Evolutionary conservation across 2,113 vertebrate genomes (phyloP), one percentile per base, ranked within the genome.

Genomic region (Mus spicilegus): DNA sequence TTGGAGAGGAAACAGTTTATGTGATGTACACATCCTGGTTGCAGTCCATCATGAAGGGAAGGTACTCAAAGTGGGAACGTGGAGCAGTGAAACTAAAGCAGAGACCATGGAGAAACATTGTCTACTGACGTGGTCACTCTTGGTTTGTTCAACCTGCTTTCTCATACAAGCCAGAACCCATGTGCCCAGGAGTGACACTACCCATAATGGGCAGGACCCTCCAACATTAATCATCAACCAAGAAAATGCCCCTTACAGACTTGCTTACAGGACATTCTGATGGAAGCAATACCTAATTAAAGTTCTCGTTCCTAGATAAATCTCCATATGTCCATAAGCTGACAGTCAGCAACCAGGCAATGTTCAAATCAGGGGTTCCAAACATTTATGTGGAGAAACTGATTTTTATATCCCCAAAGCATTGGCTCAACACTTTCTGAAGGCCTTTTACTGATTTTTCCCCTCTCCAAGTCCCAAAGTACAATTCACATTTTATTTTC

Each of bases 361-460:
- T 73, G 26, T 89, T 87, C 10, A 4, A 33, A 42, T 80, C 33
- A 51, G 46, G 14, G 7, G 14, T 65, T 24, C 39, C 61, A 85
- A 9, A 3, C 3, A 36, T 81, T 77, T 54, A 4, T 75, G 39
- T 94, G 11, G 19, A 87, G 39, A 93, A 77, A 84, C 28, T 89
- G 49, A 19, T n/a, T 70, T 69, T 58, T 56, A 33, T 93, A 72
- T 91, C 49, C 22, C 56, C 22, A 20, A 93, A 54, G 2, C 24
- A 22, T 95, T 84, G 73, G 39, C 78, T 90, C 36, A 90, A 39
- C 8, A 17, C 84, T 89, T 96, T 76, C 72, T 70, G 49, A 93
- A 42, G 54, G 61, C 22, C 5, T 92, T 4, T 22, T 94, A 81
- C 19, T 24, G 24, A 86, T 61, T 4, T 13, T 82, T 13, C 58